A percentile compares a stretch with the other conserved stretches of the same genome.
phyloP scores from a whole-genome alignment of 2,888 invertebrate species.

The Drosophila helvetica region DNA sequence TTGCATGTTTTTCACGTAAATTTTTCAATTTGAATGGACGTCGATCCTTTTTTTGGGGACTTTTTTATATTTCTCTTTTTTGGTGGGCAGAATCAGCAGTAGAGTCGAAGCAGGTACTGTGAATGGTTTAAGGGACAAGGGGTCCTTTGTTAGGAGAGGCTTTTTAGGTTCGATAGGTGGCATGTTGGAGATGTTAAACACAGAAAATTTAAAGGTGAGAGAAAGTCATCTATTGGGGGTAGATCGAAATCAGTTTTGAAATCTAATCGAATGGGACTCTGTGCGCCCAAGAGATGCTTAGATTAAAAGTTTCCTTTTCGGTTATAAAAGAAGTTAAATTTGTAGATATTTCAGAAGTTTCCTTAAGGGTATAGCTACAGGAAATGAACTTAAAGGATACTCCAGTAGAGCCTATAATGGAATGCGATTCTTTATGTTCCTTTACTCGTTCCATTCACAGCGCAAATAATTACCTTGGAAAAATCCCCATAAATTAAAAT shows the following conservation, averaged over 20 bases:
- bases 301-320: not conserved
- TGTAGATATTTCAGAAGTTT: too few relatives aligned
- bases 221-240: not conserved
- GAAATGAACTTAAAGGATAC: too few relatives aligned
- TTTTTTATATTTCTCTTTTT: slow-evolving; percentile 15
- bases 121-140: not conserved
- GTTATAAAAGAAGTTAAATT: not conserved
- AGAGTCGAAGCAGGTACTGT: not conserved
- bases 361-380: too few relatives aligned
- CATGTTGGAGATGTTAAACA: slow-evolving; percentile 37
- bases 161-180: slow-evolving; percentile 40
- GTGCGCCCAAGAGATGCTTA: not conserved
- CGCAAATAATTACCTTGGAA: not conserved
- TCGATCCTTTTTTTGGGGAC: slow-evolving; percentile 29
- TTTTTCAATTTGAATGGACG: slow-evolving; percentile 78
- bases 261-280: not conserved
- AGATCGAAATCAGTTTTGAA: not conserved
- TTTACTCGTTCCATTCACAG: too few relatives aligned
- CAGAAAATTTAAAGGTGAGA: slow-evolving; percentile 37
- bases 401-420: too few relatives aligned
- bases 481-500: not conserved
- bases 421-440: too few relatives aligned
- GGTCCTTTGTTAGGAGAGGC: slow-evolving; percentile 5
- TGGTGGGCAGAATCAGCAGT: not conserved
- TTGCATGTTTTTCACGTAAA: slow-evolving; percentile 79